Evolutionary conservation across 1,140 invertebrate species (phyloP).

Genomic region (Magallana angulata): DNA sequence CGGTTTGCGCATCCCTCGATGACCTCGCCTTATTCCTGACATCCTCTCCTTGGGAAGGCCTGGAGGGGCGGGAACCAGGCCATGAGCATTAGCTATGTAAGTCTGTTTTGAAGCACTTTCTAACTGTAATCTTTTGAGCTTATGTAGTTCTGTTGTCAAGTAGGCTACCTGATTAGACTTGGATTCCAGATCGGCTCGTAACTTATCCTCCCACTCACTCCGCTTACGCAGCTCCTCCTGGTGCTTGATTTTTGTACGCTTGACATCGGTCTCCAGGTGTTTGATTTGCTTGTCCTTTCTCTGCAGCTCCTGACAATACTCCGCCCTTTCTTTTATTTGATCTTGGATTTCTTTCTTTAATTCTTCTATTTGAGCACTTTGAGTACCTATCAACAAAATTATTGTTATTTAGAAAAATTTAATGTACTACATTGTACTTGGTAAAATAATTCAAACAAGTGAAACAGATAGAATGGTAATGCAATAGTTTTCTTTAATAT

Average conservation of each 20-base stretch:
- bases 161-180: conserved; percentile 74
- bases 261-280: conserved; percentile 45
- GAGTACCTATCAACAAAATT: background rate
- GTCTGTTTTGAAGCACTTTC: conserved; percentile 46
- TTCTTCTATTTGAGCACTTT: conserved; percentile 41
- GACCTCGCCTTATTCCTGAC: conserved; percentile 52
- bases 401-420: too few species aligned
- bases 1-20: conserved; percentile 32
- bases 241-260: conserved; percentile 56
- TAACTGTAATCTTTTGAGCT: conserved; percentile 67
- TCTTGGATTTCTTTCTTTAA: conserved; percentile 47
- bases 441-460: too few species aligned
- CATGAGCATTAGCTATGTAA: conserved; percentile 49
- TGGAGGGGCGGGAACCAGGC: conserved; percentile 42
- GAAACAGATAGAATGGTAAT: too few species aligned
- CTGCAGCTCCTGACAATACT: conserved; percentile 42
- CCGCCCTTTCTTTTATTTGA: conserved; percentile 39
- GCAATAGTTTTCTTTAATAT: too few species aligned
- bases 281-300: conserved; percentile 53
- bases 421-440: too few species aligned
- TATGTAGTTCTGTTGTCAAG: conserved; percentile 73
- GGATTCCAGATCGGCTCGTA: conserved; percentile 70
- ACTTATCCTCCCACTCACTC: conserved; percentile 59
- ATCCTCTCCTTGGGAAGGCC: conserved; percentile 50
- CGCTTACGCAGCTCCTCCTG: conserved; percentile 60